Percentiles rank a stretch among this genome's conserved stretches.
These are phyloP conservation scores for Hypsopygia costalis DNA, from an alignment of 2,888 invertebrate species.

Conservation along the genomic window DNA sequence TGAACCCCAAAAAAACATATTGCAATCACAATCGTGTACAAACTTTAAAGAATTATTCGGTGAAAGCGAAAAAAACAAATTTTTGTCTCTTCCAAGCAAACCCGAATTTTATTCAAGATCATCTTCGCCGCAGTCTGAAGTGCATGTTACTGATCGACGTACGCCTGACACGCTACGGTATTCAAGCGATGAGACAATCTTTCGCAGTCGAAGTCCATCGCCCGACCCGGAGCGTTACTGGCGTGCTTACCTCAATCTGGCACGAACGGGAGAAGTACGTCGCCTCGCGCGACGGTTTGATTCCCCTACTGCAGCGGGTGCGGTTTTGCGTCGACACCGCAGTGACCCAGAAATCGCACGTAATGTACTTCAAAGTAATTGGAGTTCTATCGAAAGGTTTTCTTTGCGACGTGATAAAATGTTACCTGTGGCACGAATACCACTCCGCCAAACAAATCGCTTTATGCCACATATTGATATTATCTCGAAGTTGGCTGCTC, in stretches of 20 bases:
- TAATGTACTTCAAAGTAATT: conserved; percentile 74
- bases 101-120: conserved; percentile 68
- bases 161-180: conserved; percentile 74
- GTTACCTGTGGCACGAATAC: conserved; percentile 83
- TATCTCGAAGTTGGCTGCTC: conserved; percentile 91
- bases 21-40: conserved; percentile 85
- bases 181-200: conserved; percentile 84
- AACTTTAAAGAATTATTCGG: conserved; percentile 92
- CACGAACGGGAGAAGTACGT: conserved; percentile 88
- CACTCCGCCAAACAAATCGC: conserved; percentile 84
- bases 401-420: conserved; percentile 49
- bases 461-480: conserved; percentile 94
- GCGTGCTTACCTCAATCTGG: conserved; percentile 84
- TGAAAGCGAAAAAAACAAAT: conserved; percentile 83
- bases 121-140: conserved; percentile 77
- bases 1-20: conserved; percentile 42
- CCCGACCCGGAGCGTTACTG: conserved; percentile 87
- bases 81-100: conserved; percentile 75
- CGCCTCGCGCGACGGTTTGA: conserved; percentile 90
- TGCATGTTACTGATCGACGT: conserved; percentile 62
- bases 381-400: conserved; percentile 67
- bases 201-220: conserved; percentile 86
- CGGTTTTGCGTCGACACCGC: conserved; percentile 82
- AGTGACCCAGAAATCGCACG: conserved; percentile 90
- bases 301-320: conserved; percentile 78